phyloP scores from a whole-genome alignment of 2,888 invertebrate genomes.

The Tanypteryx hageni region DNA sequence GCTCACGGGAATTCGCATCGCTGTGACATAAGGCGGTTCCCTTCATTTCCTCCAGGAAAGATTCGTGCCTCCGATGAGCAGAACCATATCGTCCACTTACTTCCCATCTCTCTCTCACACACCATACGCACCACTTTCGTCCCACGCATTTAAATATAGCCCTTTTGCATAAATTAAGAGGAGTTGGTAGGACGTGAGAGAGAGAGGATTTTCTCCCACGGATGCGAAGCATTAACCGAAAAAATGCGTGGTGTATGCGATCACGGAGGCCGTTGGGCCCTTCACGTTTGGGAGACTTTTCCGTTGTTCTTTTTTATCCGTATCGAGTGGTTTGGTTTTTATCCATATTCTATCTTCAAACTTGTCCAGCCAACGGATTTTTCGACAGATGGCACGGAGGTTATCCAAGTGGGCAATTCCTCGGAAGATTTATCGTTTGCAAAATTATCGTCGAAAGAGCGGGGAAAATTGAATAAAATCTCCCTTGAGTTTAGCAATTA shows the following conservation, averaged over 20 bases:
- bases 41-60: too few species aligned
- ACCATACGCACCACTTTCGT: not conserved
- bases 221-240: constrained; percentile 5
- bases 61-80: not conserved
- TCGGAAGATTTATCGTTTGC: too few species aligned
- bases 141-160: not conserved
- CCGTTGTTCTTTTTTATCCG: not conserved
- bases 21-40: too few species aligned
- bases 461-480: too few species aligned
- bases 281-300: not conserved
- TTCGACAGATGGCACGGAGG: not conserved
- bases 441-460: too few species aligned
- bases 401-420: too few species aligned
- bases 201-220: not conserved
- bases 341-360: not conserved
- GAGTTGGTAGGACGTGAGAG: not conserved
- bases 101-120: not conserved
- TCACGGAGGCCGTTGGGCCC: not conserved
- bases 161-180: not conserved
- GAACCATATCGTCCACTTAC: not conserved
- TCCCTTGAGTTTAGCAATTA: too few species aligned
- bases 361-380: not conserved
- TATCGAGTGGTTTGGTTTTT: not conserved
- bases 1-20: too few species aligned
- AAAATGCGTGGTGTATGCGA: constrained; percentile 5